phyloP scores from a whole-genome alignment of 2,888 invertebrate species.

The Dysmachus trigonus region DNA sequence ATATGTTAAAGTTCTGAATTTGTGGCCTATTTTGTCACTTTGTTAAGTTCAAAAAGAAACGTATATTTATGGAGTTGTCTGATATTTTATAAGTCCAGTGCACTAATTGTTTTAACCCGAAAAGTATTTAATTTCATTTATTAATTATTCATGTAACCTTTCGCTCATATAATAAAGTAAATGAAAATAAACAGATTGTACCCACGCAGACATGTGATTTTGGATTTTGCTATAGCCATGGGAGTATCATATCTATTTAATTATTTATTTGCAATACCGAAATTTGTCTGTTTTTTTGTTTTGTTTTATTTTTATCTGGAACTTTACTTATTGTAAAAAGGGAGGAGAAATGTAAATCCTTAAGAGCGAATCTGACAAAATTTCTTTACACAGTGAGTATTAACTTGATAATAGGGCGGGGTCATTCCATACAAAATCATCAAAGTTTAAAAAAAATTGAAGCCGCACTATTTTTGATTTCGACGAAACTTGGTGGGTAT shows the following conservation, averaged over 20 bases:
- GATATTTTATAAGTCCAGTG: neutral
- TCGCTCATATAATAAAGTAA: conserved; percentile 4
- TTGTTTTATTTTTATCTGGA: too few relatives aligned
- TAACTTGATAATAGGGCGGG: too few relatives aligned
- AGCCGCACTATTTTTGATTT: too few relatives aligned
- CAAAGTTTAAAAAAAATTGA: too few relatives aligned
- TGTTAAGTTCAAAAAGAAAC: neutral
- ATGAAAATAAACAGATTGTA: neutral
- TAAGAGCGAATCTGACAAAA: too few relatives aligned
- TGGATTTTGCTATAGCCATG: neutral
- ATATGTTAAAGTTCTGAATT: neutral
- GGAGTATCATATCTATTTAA: neutral
- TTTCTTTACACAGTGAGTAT: too few relatives aligned
- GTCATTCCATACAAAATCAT: too few relatives aligned
- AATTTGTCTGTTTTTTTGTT: too few relatives aligned
- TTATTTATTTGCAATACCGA: too few relatives aligned
- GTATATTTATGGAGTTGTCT: neutral
- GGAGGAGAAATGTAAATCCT: too few relatives aligned
- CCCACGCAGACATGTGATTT: neutral
- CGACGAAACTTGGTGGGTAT: too few relatives aligned
- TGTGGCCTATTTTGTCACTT: neutral
- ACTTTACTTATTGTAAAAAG: too few relatives aligned
- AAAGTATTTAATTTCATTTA: conserved; percentile 14
- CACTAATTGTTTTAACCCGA: neutral
- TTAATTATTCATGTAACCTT: neutral